Evolutionary conservation across 2,113 vertebrate species (phyloP).

Genomic region (human (Homo sapiens)): GRCh38 chr12:125032001-125032500

Average conservation of each 20-base stretch:
- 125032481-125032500: too few species aligned
- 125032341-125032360: neutral
- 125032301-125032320: neutral
- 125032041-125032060: neutral
- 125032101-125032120: neutral
- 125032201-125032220: neutral
- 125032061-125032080: neutral
- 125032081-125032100: too few species aligned
- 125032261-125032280: neutral
- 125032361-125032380: too few species aligned
- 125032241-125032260: neutral
- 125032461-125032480: neutral
- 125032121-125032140: neutral
- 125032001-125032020: neutral
- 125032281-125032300: neutral
- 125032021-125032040: neutral
- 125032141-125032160: too few species aligned
- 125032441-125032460: neutral
- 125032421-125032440: too few species aligned
- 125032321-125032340: neutral
- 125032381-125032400: too few species aligned
- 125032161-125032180: neutral
- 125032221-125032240: neutral
- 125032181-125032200: rapidly evolving
- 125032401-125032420: too few species aligned